These are phyloP conservation scores for Lithophane ornitopus DNA, from an alignment of 2,888 invertebrate species.

Conservation along the genomic window DNA sequence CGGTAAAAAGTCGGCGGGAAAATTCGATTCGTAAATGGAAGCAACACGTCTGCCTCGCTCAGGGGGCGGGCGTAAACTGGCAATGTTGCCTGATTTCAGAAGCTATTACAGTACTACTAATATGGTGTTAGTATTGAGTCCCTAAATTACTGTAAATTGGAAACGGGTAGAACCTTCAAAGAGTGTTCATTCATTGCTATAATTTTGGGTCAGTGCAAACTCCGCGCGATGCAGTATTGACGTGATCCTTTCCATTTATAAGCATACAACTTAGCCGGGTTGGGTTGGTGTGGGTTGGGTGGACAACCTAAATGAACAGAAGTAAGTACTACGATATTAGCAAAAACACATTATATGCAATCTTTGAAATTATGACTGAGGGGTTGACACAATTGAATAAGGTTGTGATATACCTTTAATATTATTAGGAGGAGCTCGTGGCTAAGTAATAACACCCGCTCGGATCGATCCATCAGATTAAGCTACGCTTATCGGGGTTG, in stretches of 20 bases:
- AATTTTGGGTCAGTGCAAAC: background rate
- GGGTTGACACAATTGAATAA: background rate
- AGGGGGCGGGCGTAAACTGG: conserved; percentile 65
- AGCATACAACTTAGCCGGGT: no score
- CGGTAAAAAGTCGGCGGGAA: conserved; percentile 65
- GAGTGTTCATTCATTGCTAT: background rate
- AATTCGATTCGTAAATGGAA: conserved; percentile 58
- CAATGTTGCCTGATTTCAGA: conserved; percentile 52
- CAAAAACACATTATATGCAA: background rate
- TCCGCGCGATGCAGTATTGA: background rate
- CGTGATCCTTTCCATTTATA: background rate
- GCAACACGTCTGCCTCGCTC: conserved; percentile 65
- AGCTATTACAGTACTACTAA: conserved; percentile 9
- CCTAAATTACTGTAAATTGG: conserved; percentile 1
- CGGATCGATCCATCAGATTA: no score
- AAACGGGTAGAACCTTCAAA: background rate
- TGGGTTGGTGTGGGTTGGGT: no score
- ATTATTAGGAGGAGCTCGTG: no score
- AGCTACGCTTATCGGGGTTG: no score
- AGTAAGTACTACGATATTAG: background rate
- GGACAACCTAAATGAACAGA: background rate
- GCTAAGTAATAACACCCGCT: no score
- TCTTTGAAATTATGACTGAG: no score
- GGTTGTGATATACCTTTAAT: background rate
- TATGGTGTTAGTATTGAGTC: conserved; percentile 22